Evolutionary conservation across 2,888 invertebrate species (phyloP).

Genomic region (Alitta virens): DNA sequence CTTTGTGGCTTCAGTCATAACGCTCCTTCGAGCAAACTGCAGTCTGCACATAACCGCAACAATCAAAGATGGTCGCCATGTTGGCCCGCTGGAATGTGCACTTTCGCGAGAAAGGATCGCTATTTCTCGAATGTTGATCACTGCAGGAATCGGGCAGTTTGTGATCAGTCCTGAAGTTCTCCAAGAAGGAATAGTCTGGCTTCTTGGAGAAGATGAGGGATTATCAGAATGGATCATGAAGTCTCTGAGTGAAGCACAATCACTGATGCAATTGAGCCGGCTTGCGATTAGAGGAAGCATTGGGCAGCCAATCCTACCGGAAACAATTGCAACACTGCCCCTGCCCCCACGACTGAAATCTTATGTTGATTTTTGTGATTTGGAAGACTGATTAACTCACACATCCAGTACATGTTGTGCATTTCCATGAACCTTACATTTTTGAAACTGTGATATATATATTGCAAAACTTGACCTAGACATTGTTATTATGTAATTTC

Average conservation of each 20-base stretch:
- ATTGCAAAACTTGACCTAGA: too few relatives aligned
- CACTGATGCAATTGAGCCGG: not conserved
- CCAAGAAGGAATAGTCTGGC: not conserved
- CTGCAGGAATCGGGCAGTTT: not conserved
- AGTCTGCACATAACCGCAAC: not conserved
- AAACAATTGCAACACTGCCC: not conserved
- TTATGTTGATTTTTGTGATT: not conserved
- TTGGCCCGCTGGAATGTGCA: not conserved
- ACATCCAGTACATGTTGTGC: too few relatives aligned
- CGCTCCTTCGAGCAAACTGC: not conserved
- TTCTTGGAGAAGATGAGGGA: not conserved
- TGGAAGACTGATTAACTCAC: not conserved
- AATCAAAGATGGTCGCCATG: not conserved
- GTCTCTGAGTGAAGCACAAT: not conserved
- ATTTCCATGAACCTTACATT: too few relatives aligned
- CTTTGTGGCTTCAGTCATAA: not conserved
- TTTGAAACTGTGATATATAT: too few relatives aligned
- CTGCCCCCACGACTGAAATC: not conserved
- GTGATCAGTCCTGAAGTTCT: not conserved
- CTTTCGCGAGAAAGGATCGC: not conserved
- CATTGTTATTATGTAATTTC: too few relatives aligned
- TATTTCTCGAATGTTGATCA: not conserved
- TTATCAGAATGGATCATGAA: not conserved
- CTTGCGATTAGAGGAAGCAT: too few relatives aligned
- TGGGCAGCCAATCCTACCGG: too few relatives aligned